Base-by-base conservation (phyloP, 2,113 vertebrate genomes). In the Pterocles orientalis region DNA sequence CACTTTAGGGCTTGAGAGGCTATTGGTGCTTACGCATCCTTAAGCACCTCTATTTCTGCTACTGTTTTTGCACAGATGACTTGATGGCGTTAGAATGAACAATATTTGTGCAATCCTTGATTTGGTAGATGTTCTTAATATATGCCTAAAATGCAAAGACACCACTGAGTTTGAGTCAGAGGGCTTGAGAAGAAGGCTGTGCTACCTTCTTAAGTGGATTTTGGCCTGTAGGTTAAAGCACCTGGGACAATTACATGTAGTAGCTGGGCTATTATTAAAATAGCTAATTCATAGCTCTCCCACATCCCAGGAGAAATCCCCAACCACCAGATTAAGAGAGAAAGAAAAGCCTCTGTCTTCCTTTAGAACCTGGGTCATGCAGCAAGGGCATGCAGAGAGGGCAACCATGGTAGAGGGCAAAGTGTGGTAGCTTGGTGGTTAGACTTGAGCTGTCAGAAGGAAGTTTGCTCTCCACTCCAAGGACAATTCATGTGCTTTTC, bases 351-450 rank as follows among this genome's bases (percentile, higher is more conserved):
- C 10, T 73, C 54, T 68, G 1, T 33, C 29, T 65, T 33, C 9
- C 14, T 66, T 7, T 36, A 82, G 47, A 77, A 66, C 14, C n/a
- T 66, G n/a, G 9, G 15, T 53, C 4, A 3, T 36, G 9, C 18
- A 54, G 29, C 20, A 81, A 51, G 10, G 18, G n/a, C n/a, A n/a
- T n/a, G n/a, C n/a, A n/a, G n/a, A 53, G n/a, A 36, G 0, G 29
- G 24, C 4, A 33, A 2, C 21, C 0, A 1, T 57, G 33, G 12
- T 28, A 41, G 41, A 31, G 48, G 28, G 8, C 18, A 15, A 15
- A 7, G 20, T 58, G 29, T 2, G 71, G 15, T 58, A 43, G 18
- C n/a, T 58, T 65, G 13, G 11, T 36, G 18, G 12, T 54, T 54
- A 70, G 48, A 15, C 18, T 45, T 39, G 20, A 64, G 20, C 6